Percentiles rank a stretch among this genome's conserved stretches.
These are phyloP conservation scores for Drosophila athabasca DNA, from an alignment of 1,140 invertebrate genomes.

Conservation along the genomic window DNA sequence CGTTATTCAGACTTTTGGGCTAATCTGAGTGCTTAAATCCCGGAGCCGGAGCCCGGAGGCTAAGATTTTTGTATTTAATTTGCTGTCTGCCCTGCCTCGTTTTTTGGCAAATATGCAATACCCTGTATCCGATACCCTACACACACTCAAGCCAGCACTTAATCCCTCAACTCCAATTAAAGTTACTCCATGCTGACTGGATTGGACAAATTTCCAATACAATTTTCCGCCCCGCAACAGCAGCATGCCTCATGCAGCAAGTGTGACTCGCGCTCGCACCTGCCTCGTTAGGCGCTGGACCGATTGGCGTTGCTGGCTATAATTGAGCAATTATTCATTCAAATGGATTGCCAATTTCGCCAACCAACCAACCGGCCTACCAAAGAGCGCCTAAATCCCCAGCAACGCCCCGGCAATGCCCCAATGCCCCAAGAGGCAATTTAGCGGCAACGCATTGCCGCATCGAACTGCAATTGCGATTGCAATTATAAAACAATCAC, in stretches of 20 bases:
- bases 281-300: slow-evolving; percentile 49
- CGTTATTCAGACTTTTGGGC: slow-evolving; percentile 56
- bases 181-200: slow-evolving; percentile 34
- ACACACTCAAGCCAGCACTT: not conserved
- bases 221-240: slow-evolving; percentile 62
- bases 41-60: slow-evolving; percentile 12
- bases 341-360: slow-evolving; percentile 82
- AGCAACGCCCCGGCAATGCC: not conserved
- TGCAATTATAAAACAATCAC: slow-evolving; percentile 84
- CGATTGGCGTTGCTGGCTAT: slow-evolving; percentile 58
- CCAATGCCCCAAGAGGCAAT: slow-evolving; percentile 64
- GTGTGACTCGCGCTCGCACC: slow-evolving; percentile 40
- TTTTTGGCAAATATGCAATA: slow-evolving; percentile 2
- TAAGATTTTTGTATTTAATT: slow-evolving; percentile 54
- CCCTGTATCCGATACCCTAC: no score
- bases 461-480: slow-evolving; percentile 83
- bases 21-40: slow-evolving; percentile 64
- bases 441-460: slow-evolving; percentile 44
- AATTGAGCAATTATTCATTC: slow-evolving; percentile 84
- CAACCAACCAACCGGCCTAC: slow-evolving; percentile 58
- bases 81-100: slow-evolving; percentile 2
- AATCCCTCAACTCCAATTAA: slow-evolving; percentile 31
- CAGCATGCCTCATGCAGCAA: slow-evolving; percentile 1
- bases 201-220: slow-evolving; percentile 64
- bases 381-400: slow-evolving; percentile 5